Percentiles rank a stretch among this genome's conserved stretches.
Conservation (phyloP, 2,113 vertebrate species). For the Phyllopteryx taeniolatus region DNA sequence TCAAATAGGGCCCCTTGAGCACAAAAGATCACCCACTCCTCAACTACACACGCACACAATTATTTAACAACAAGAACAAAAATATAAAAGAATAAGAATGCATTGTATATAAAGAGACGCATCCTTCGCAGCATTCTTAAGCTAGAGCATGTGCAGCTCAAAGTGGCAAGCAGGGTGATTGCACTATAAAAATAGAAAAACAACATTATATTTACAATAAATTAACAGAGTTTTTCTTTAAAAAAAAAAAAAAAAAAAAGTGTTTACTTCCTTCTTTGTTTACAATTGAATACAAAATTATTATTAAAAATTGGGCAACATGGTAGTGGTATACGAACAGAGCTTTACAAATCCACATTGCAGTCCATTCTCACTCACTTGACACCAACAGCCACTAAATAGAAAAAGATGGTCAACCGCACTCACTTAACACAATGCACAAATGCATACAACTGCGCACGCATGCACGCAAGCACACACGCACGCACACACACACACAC, state of each 20-base stretch:
- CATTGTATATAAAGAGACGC: conserved; percentile 4
- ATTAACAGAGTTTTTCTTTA: conserved; percentile 49
- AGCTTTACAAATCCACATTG: conserved; percentile 4
- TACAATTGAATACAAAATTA: not conserved
- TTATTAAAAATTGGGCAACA: conserved; percentile 14
- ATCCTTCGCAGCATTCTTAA: conserved; percentile 47
- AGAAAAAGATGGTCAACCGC: not conserved
- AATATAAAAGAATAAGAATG: conserved; percentile 22
- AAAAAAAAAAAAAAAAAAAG: conserved; percentile 47
- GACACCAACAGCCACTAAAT: not conserved
- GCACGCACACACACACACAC: no score
- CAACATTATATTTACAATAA: conserved; percentile 48
- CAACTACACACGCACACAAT: conserved; percentile 12
- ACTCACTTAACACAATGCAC: no score
- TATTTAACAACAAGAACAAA: conserved; percentile 10
- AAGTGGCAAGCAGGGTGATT: conserved; percentile 66
- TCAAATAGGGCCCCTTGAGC: no score
- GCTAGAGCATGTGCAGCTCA: conserved; percentile 59
- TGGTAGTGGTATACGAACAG: conserved; percentile 54
- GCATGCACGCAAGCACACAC: no score
- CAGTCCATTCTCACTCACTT: not conserved
- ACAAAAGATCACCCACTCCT: not conserved
- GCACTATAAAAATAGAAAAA: conserved; percentile 53
- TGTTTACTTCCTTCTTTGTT: conserved; percentile 42
- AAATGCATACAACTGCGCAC: no score